Evolutionary conservation across 2,113 vertebrate genomes (phyloP).

Genomic region (Lasiurus borealis): DNA sequence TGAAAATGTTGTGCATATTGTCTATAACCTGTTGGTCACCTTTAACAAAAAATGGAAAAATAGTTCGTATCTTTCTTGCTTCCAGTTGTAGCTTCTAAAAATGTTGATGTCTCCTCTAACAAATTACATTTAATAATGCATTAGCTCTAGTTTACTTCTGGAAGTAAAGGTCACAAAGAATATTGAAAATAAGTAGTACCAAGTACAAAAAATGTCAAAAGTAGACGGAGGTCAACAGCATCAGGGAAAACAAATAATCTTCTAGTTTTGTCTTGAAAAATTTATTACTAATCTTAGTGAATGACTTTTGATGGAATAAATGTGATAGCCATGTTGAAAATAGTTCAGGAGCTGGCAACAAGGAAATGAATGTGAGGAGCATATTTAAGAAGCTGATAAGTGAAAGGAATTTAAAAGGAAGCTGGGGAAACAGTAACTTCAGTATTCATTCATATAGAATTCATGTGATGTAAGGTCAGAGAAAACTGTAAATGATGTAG

Average conservation of each 20-base stretch:
- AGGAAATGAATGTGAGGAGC: neutral
- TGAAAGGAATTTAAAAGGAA: neutral
- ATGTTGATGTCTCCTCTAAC: neutral
- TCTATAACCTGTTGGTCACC: neutral
- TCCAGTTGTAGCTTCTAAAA: neutral
- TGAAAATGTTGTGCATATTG: neutral
- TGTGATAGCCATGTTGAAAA: neutral
- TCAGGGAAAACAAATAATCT: neutral
- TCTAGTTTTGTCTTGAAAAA: constrained; percentile 34
- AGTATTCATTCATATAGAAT: neutral
- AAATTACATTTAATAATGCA: neutral
- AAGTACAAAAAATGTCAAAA: neutral
- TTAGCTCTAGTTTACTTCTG: constrained; percentile 3
- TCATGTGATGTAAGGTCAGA: neutral
- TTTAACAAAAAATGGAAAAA: constrained; percentile 1
- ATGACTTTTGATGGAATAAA: neutral
- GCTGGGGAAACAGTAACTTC: neutral
- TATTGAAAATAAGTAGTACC: neutral
- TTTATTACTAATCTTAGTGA: neutral
- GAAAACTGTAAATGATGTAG: neutral
- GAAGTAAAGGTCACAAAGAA: neutral
- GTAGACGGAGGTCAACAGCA: neutral
- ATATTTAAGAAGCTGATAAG: neutral
- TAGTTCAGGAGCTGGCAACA: neutral
- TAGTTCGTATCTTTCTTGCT: neutral